A percentile compares a stretch with the other conserved stretches of the same genome.
These are phyloP conservation scores for Sebastes iracundus DNA, from an alignment of 2,797 vertebrate genomes.

Conservation along the genomic window DNA sequence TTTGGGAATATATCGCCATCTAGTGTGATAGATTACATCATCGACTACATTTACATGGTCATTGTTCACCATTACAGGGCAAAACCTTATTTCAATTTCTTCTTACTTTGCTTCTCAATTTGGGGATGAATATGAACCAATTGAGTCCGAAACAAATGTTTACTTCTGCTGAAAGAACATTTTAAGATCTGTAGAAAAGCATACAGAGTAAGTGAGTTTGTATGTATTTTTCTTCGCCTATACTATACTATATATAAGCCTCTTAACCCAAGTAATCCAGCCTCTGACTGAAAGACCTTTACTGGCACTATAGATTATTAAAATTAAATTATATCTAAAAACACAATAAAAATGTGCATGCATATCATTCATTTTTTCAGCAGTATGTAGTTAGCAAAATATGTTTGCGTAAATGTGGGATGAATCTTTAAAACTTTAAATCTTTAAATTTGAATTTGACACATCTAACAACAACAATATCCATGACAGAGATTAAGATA, in stretches of 20 bases:
- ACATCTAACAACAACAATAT: not conserved
- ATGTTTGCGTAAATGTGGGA: not conserved
- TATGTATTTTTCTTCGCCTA: not conserved
- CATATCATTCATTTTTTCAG: not conserved
- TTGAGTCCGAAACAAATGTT: not conserved
- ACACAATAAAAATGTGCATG: not conserved
- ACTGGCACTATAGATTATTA: not conserved
- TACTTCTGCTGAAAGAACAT: not conserved
- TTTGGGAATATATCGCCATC: not conserved
- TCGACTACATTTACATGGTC: not conserved
- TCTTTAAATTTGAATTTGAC: not conserved
- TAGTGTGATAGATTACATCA: not conserved
- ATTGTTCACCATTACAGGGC: not conserved
- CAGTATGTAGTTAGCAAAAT: not conserved
- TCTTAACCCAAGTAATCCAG: constrained; percentile 6
- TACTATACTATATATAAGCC: not conserved
- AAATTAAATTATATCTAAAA: not conserved
- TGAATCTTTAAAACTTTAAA: not conserved
- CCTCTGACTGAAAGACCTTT: not conserved
- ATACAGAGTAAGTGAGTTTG: not conserved
- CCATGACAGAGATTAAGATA: not conserved
- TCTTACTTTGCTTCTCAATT: not conserved
- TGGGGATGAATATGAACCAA: not conserved
- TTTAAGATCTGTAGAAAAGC: not conserved
- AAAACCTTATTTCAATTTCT: not conserved